Conservation (phyloP, 2,113 vertebrate genomes). For the Gasterosteus aculeatus region DNA sequence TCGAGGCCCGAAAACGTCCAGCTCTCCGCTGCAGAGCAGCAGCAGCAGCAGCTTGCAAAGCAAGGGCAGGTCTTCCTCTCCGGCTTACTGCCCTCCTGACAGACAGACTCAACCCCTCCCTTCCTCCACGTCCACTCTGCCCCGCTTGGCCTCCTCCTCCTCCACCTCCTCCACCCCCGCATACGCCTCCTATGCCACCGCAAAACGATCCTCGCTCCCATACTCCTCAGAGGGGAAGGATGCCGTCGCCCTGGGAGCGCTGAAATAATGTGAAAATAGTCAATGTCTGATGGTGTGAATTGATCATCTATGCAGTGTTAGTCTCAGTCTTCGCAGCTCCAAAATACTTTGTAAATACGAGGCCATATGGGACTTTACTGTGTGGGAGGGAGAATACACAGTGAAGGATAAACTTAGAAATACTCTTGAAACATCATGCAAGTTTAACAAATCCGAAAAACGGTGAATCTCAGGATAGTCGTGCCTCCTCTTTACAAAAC, state of each 20-base stretch:
- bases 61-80: constrained; percentile 75
- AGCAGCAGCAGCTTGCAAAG: constrained; percentile 86
- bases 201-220: constrained; percentile 67
- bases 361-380: constrained; percentile 46
- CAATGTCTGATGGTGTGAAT: constrained; percentile 51
- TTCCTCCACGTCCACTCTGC: constrained; percentile 84
- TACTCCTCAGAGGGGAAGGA: constrained; percentile 66
- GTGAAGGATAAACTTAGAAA: constrained; percentile 34
- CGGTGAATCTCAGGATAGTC: constrained; percentile 69
- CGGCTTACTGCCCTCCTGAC: constrained; percentile 84
- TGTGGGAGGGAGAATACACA: constrained; percentile 43
- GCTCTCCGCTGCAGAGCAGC: constrained; percentile 90
- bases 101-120: constrained; percentile 84
- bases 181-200: constrained; percentile 69
- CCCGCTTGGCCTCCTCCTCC: constrained; percentile 86
- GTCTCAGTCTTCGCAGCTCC: constrained; percentile 61
- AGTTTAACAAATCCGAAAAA: constrained; percentile 30
- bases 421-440: constrained; percentile 37
- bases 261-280: constrained; percentile 52
- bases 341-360: constrained; percentile 61
- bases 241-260: constrained; percentile 50
- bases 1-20: constrained; percentile 87
- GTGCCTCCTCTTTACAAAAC: constrained; percentile 52
- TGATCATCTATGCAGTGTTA: constrained; percentile 74
- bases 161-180: constrained; percentile 82